Evolutionary conservation across 2,113 vertebrate genomes (phyloP).

Genomic region (Eretmochelys imbricata): DNA sequence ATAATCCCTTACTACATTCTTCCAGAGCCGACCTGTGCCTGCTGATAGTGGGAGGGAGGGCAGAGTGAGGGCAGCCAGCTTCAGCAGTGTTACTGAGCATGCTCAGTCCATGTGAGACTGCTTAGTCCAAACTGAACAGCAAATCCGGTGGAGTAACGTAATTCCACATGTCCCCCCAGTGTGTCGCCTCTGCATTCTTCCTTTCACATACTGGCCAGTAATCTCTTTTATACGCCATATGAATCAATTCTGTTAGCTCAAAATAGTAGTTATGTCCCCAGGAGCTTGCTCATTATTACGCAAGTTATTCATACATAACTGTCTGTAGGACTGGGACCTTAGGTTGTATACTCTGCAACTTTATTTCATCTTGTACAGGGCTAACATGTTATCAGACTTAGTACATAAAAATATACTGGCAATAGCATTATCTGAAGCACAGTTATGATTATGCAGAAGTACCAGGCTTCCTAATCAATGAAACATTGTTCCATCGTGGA

Average conservation of each 20-base stretch:
- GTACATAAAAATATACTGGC: constrained; percentile 54
- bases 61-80: no score
- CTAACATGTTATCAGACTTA: constrained; percentile 45
- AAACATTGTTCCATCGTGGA: constrained; percentile 39
- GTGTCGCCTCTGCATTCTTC: not conserved
- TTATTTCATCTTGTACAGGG: constrained; percentile 34
- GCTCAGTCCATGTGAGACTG: no score
- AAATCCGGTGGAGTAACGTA: no score
- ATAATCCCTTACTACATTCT: not conserved
- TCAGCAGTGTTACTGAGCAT: no score
- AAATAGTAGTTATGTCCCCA: constrained; percentile 36
- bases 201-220: constrained; percentile 7
- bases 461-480: constrained; percentile 28
- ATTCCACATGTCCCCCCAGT: no score
- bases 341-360: constrained; percentile 1
- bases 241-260: constrained; percentile 29
- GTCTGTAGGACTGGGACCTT: constrained; percentile 10
- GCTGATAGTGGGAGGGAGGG: no score
- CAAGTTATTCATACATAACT: constrained; percentile 46
- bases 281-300: constrained; percentile 7
- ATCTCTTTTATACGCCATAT: not conserved
- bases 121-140: no score
- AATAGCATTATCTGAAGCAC: constrained; percentile 54
- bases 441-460: constrained; percentile 49
- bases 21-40: no score